Evolutionary conservation across 2,797 vertebrate genomes (phyloP).

Genomic region (Avahi laniger): DNA sequence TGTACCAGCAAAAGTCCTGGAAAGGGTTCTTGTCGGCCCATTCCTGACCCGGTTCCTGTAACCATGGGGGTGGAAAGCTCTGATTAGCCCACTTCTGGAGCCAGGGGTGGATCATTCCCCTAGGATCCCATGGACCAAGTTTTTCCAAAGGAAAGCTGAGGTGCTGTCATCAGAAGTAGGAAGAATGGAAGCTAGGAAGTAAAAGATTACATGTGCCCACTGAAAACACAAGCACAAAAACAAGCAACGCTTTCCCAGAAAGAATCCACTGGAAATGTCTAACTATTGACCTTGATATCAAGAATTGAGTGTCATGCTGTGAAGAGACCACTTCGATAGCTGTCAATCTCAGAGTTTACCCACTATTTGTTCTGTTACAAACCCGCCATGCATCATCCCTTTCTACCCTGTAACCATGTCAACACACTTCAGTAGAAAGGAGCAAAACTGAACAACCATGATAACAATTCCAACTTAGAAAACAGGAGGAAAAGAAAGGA

Average conservation of each 20-base stretch:
- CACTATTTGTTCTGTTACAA: not conserved
- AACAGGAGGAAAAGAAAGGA: not conserved
- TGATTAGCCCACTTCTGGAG: not conserved
- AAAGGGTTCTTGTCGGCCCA: not conserved
- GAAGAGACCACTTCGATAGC: not conserved
- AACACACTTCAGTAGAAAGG: not conserved
- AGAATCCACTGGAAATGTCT: not conserved
- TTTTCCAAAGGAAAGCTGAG: not conserved
- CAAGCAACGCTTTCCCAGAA: not conserved
- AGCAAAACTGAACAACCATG: not conserved
- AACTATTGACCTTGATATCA: not conserved
- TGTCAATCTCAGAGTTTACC: not conserved
- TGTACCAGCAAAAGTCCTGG: not conserved
- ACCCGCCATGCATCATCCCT: not conserved
- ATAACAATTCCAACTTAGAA: slow-evolving; percentile 2
- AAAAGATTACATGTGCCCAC: not conserved
- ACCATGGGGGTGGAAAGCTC: not conserved
- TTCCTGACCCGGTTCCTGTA: not conserved
- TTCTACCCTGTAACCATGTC: not conserved
- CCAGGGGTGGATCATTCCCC: not conserved
- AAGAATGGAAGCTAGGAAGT: not conserved
- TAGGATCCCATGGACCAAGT: not conserved
- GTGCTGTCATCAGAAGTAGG: not conserved
- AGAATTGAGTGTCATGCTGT: not conserved
- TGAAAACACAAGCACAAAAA: not conserved